Evolutionary conservation across 2,888 invertebrate species (phyloP).

Genomic region (Taphrorychus bicolor): DNA sequence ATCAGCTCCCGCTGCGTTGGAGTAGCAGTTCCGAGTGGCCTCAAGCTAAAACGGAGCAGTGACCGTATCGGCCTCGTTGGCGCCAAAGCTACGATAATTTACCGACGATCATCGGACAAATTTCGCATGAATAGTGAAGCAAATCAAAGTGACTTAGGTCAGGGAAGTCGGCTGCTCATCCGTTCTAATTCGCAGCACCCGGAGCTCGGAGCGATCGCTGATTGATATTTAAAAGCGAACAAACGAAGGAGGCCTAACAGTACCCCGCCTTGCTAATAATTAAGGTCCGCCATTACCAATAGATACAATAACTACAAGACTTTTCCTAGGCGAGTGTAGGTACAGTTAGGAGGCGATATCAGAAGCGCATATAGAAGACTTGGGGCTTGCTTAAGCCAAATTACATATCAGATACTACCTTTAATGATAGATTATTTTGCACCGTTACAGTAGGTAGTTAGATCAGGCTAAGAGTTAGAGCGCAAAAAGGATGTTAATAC

Average conservation of each 20-base stretch:
- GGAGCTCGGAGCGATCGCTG: slow-evolving; percentile 5
- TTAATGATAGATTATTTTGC: slow-evolving; percentile 40
- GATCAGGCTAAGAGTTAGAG: neutral
- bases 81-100: slow-evolving; percentile 1
- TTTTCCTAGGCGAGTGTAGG: slow-evolving; percentile 31
- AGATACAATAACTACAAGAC: slow-evolving; percentile 38
- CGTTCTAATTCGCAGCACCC: neutral
- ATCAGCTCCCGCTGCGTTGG: slow-evolving; percentile 41
- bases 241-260: slow-evolving; percentile 31
- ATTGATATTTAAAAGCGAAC: slow-evolving; percentile 29
- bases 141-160: neutral
- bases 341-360: slow-evolving; percentile 40
- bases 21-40: slow-evolving; percentile 30
- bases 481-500: neutral
- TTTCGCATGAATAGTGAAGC: neutral
- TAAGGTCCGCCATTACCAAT: slow-evolving; percentile 33
- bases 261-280: slow-evolving; percentile 29
- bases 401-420: slow-evolving; percentile 36
- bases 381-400: slow-evolving; percentile 34
- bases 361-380: slow-evolving; percentile 34
- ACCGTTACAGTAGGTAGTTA: slow-evolving; percentile 25
- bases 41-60: slow-evolving; percentile 18
- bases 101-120: neutral
- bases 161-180: neutral
- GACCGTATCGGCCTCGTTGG: slow-evolving; percentile 26